Percentiles rank a stretch among this genome's conserved stretches.
Evolutionary conservation across 2,888 invertebrate species (phyloP).

Genomic region (Dryadula phaetusa): DNA sequence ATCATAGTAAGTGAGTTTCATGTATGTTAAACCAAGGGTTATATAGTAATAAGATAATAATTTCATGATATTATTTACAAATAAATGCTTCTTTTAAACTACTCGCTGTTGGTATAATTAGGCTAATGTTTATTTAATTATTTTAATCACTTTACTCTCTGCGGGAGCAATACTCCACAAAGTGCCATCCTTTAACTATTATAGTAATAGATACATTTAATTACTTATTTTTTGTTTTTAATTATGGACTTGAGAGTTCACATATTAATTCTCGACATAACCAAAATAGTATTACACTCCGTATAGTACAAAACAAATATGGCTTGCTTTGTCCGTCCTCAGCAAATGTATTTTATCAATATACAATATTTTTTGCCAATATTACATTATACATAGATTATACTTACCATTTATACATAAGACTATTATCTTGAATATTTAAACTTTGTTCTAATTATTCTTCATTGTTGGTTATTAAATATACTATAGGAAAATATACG

Average conservation of each 20-base stretch:
- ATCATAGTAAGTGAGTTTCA: neutral
- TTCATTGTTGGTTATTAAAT: no score
- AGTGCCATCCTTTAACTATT: slow-evolving; percentile 11
- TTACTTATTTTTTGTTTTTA: slow-evolving; percentile 10
- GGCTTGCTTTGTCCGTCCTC: no score
- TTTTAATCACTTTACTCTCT: slow-evolving; percentile 57
- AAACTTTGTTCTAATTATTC: no score
- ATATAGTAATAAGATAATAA: neutral
- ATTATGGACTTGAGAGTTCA: slow-evolving; percentile 14
- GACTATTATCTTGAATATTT: no score
- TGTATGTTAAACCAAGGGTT: neutral
- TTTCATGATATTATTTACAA: neutral
- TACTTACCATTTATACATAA: no score
- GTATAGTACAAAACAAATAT: no score
- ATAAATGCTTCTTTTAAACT: slow-evolving; percentile 37
- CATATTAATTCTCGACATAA: neutral
- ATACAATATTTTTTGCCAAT: no score
- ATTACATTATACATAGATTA: neutral
- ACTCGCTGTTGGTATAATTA: slow-evolving; percentile 47
- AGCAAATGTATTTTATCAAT: no score
- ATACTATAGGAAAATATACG: no score
- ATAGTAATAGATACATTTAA: slow-evolving; percentile 8
- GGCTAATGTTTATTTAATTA: slow-evolving; percentile 48
- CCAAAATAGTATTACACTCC: neutral
- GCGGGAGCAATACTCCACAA: slow-evolving; percentile 60